Conservation (phyloP, 92 coral and sea anemone genomes). For the Pocillopora meandrina region DNA sequence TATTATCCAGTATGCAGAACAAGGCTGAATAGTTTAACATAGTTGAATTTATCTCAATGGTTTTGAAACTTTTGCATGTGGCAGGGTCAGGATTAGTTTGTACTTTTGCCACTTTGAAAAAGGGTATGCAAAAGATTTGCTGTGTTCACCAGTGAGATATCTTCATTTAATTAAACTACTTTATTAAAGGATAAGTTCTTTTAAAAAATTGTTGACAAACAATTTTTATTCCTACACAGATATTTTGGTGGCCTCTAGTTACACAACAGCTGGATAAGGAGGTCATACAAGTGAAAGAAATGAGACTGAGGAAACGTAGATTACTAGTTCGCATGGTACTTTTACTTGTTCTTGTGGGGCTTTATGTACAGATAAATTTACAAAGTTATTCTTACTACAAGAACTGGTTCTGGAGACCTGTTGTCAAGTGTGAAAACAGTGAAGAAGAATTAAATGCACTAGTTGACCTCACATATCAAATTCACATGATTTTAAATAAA, state of each 20-base stretch:
- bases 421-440: slow-evolving; percentile 21
- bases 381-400: slow-evolving; percentile 47
- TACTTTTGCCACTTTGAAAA: no score
- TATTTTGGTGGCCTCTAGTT: background rate
- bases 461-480: slow-evolving; percentile 47
- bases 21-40: no score
- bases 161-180: no score
- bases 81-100: no score
- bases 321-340: background rate
- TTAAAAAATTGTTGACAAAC: no score
- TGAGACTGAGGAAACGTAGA: slow-evolving; percentile 22
- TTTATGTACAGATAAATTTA: slow-evolving; percentile 27
- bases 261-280: background rate
- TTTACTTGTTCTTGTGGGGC: background rate
- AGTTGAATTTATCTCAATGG: no score
- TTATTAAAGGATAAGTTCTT: no score
- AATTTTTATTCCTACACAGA: background rate
- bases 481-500: slow-evolving; percentile 56
- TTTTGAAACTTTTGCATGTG: no score
- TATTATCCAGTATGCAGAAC: no score
- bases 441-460: slow-evolving; percentile 54
- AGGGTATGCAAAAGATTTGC: no score
- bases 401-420: slow-evolving; percentile 30
- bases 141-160: no score
- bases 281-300: background rate